These are phyloP conservation scores for Xylota segnis DNA, from an alignment of 2,888 invertebrate genomes.

Conservation along the genomic window DNA sequence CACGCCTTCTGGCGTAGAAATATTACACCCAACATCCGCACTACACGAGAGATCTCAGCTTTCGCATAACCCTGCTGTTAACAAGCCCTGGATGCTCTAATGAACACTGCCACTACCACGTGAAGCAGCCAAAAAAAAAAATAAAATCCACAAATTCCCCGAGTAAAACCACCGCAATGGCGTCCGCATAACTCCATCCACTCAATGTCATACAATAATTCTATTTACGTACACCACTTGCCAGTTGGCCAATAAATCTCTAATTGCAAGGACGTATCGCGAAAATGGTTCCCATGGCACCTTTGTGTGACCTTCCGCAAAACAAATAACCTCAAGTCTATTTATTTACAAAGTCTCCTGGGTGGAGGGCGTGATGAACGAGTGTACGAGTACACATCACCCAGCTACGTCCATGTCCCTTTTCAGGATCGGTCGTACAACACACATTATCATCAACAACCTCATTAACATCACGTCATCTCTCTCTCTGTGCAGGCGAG, in stretches of 20 bases:
- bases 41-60: too few species aligned
- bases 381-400: constrained; percentile 2
- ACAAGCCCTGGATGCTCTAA: too few species aligned
- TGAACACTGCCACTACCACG: too few species aligned
- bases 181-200: not conserved
- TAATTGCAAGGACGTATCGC: constrained; percentile 13
- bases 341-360: constrained; percentile 11
- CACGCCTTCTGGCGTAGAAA: too few species aligned
- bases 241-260: constrained; percentile 17
- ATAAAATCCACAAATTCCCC: not conserved
- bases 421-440: constrained; percentile 3
- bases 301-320: not conserved
- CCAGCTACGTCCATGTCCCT: constrained; percentile 12
- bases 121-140: too few species aligned
- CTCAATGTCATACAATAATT: not conserved
- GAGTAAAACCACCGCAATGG: not conserved
- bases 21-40: too few species aligned
- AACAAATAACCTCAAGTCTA: not conserved
- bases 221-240: not conserved
- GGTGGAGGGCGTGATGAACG: not conserved
- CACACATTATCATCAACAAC: constrained; percentile 51
- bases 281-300: not conserved
- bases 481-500: constrained; percentile 17
- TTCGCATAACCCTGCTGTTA: too few species aligned
- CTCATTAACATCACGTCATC: constrained; percentile 61